Evolutionary conservation across 2,888 invertebrate species (phyloP).

Genomic region (Andrena bucephala): DNA sequence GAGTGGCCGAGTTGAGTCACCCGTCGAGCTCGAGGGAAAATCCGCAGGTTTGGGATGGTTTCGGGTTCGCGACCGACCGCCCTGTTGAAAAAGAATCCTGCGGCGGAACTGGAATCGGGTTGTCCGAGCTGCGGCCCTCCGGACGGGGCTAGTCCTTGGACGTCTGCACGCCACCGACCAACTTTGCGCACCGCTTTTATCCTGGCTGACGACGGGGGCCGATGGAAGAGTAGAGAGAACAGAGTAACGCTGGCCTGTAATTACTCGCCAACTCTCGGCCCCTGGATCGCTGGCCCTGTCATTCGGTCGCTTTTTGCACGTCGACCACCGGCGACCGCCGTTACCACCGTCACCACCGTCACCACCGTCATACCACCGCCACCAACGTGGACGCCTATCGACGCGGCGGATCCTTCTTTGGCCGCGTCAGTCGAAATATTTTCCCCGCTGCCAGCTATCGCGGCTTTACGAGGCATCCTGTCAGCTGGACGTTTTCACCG

Average conservation of each 20-base stretch:
- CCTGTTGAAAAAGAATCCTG: conserved; percentile 1
- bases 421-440: conserved; percentile 11
- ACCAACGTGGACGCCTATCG: neutral
- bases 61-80: neutral
- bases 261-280: conserved; percentile 70
- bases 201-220: neutral
- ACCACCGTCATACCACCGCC: neutral
- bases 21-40: neutral
- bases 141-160: neutral
- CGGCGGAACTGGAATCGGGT: neutral
- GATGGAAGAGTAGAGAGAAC: conserved; percentile 61
- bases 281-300: conserved; percentile 62
- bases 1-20: neutral
- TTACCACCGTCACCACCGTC: neutral
- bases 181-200: conserved; percentile 15
- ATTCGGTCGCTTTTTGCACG: conserved; percentile 72
- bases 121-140: neutral
- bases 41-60: neutral
- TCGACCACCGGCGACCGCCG: conserved; percentile 35
- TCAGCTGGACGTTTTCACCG: too few species aligned
- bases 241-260: conserved; percentile 66
- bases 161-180: neutral
- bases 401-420: neutral
- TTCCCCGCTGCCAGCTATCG: neutral
- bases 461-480: too few species aligned